Evolutionary conservation across 2,888 invertebrate species (phyloP).

Genomic region (Cyclophora punctaria): DNA sequence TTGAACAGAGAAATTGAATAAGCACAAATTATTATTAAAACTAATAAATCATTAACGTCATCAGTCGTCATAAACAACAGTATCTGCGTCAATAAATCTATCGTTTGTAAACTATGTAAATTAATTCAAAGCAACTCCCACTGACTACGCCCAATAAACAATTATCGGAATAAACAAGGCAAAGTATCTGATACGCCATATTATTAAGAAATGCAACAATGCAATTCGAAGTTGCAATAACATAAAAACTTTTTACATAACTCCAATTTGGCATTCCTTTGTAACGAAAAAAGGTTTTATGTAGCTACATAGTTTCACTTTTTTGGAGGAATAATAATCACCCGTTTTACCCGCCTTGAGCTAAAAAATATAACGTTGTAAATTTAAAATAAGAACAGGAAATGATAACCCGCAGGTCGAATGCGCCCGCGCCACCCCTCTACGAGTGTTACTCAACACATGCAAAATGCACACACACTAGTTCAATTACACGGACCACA

Average conservation of each 20-base stretch:
- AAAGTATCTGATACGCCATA: conserved; percentile 7
- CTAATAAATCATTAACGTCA: no score
- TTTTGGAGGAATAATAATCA: conserved; percentile 21
- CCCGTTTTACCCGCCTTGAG: conserved; percentile 37
- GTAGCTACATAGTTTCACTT: neutral
- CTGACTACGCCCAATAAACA: conserved; percentile 68
- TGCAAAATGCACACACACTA: conserved; percentile 28
- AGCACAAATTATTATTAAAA: no score
- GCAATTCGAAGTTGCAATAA: no score
- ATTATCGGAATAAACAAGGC: conserved; percentile 64
- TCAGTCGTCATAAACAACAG: no score
- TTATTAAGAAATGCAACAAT: no score
- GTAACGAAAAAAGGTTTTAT: neutral
- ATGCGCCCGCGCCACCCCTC: conserved; percentile 44
- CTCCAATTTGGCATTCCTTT: no score
- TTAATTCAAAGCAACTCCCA: conserved; percentile 29
- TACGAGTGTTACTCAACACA: conserved; percentile 29
- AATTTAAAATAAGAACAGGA: conserved; percentile 73
- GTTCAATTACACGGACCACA: conserved; percentile 27
- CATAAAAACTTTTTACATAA: no score
- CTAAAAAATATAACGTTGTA: conserved; percentile 65
- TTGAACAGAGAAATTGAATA: no score
- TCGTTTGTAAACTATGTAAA: no score
- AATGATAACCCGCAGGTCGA: conserved; percentile 72
- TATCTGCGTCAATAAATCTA: no score